Percentiles rank a stretch among this genome's conserved stretches.
phyloP scores from a whole-genome alignment of 1,140 invertebrate species.

The Oscheius sp. region DNA sequence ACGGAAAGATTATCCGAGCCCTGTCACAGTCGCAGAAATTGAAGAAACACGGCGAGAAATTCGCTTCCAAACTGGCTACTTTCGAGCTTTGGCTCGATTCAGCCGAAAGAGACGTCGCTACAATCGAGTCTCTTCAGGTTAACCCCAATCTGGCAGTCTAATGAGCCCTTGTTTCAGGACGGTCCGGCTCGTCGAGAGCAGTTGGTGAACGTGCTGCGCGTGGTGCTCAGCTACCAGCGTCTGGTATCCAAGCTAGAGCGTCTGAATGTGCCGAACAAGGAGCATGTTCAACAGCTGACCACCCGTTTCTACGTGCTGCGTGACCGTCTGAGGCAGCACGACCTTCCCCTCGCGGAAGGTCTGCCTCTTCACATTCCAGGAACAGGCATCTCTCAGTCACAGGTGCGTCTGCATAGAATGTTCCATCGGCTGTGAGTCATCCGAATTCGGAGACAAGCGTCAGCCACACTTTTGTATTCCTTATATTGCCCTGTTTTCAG shows the following conservation, averaged over 20 bases:
- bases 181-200: background rate
- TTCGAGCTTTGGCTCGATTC: constrained; percentile 37
- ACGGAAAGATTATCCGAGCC: constrained; percentile 29
- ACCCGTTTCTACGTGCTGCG: constrained; percentile 18
- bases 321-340: constrained; percentile 13
- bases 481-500: constrained; percentile 4
- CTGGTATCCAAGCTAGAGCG: constrained; percentile 30
- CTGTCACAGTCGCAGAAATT: constrained; percentile 8
- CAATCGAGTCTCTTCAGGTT: constrained; percentile 10
- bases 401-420: background rate
- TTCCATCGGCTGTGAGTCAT: constrained; percentile 12
- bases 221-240: constrained; percentile 20
- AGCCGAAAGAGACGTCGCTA: constrained; percentile 28
- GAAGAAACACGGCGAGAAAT: constrained; percentile 4
- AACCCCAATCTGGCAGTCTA: background rate
- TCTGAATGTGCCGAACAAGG: constrained; percentile 33
- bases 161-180: background rate
- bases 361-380: constrained; percentile 29
- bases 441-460: constrained; percentile 15
- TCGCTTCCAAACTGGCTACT: constrained; percentile 4
- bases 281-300: constrained; percentile 18
- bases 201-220: constrained; percentile 6
- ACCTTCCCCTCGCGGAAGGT: constrained; percentile 19
- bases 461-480: background rate
- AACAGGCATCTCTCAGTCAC: constrained; percentile 28